Conservation (phyloP, 2,888 invertebrate species). For the Drosophila quinaria region DNA sequence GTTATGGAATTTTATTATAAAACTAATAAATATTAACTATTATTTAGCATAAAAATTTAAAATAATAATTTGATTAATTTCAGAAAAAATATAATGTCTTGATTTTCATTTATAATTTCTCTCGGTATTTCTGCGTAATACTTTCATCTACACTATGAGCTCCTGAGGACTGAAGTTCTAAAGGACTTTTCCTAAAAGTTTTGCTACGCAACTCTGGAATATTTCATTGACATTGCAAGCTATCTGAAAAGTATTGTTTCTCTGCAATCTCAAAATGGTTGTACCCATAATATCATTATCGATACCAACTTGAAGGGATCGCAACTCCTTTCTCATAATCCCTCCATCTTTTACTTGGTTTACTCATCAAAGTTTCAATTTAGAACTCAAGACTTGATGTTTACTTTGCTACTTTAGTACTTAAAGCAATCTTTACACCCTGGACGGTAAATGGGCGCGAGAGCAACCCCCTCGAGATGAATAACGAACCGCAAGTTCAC, state of each 20-base stretch:
- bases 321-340: too few relatives aligned
- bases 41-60: too few relatives aligned
- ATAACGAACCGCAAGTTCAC: slow-evolving; percentile 44
- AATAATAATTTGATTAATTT: too few relatives aligned
- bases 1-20: too few relatives aligned
- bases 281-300: not conserved
- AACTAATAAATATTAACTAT: too few relatives aligned
- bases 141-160: slow-evolving; percentile 7
- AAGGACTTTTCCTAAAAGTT: not conserved
- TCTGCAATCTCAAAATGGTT: slow-evolving; percentile 1
- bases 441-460: not conserved
- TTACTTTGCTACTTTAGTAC: slow-evolving; percentile 71
- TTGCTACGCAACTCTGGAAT: not conserved
- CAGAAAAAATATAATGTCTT: too few relatives aligned
- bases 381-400: slow-evolving; percentile 27
- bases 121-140: too few relatives aligned
- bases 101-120: too few relatives aligned
- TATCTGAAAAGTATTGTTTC: slow-evolving; percentile 13
- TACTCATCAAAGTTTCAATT: slow-evolving; percentile 37
- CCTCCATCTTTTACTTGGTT: not conserved
- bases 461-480: slow-evolving; percentile 24
- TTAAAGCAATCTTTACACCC: slow-evolving; percentile 54
- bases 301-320: not conserved
- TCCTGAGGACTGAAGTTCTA: not conserved
- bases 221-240: not conserved